Base-by-base conservation (phyloP, 1,140 invertebrate species). In the Drosophila aff. region DNA sequence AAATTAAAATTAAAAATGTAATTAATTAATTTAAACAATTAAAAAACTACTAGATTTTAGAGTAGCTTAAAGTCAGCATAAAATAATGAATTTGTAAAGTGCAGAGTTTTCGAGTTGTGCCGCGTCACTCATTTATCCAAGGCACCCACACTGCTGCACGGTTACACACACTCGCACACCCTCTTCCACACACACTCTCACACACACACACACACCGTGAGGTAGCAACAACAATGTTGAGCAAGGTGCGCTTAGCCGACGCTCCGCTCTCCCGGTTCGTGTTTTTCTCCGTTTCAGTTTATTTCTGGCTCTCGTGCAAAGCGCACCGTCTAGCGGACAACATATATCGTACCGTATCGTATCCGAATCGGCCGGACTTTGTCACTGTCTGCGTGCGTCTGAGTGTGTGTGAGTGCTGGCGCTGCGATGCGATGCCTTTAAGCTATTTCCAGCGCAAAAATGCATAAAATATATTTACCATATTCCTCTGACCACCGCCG, bases 271-370 rank as follows among this genome's bases (percentile, higher is more conserved):
- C 83, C 58, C 81, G 47, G 67, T 66, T 73, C 69, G 62, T n/a
- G 53, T 85, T 65, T 66, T 38, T 46, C 82, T 84, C 82, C 76
- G 75, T 44, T 65, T 67, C 80, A 91, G 83, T 91, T 91, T 87
- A 87, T 87, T 91, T 91, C 87, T 87, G 80, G 44, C 87, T 91
- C 87, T 91, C 89, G 83, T 91, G 72, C 83, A 82, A 90, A 82
- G 75, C 85, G 85, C 85, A 90, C 77, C 86, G 86, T 82, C 44
- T 67, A 53, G 81, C 78, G 82, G 85, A 90, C 69, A 76, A 62
- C 72, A 47, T 79, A 74, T 73, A 62, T 69, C 62, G 52, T 53
- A 47, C 58, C 79, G 71, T 60, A 60, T 50, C 67, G 55, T 43
- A 62, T 62, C 62, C 41, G 38, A 50, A 76, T 66, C 71, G 44